Evolutionary conservation across 2,888 invertebrate species (phyloP), one percentile per base, ranked within the genome.

Genomic region (Archips crataeganus): DNA sequence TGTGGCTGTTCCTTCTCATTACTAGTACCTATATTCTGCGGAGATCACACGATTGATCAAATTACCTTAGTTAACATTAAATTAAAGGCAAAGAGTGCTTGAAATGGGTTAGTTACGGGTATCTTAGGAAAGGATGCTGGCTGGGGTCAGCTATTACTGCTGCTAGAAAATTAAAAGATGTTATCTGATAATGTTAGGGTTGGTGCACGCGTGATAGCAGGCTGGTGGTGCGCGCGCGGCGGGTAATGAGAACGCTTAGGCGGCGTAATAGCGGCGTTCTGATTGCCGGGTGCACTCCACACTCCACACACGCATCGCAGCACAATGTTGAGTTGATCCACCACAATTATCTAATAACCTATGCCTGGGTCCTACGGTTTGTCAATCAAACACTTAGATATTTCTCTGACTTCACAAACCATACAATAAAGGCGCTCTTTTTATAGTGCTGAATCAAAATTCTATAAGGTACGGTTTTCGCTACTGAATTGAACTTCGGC

Each of bases 221-320:
- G 79, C 79, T 79, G 75, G 75, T 76, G 75, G 77, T 74, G 80
- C 77, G 74, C 81, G 83, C 86, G 80, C 80, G 71, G 83, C 81
- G 80, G 84, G 80, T 89, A 92, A 90, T 90, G 86, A 88, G 88
- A 89, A 84, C 89, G 87, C 87, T 91, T 90, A 88, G 85, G 82
- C 80, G 75, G 81, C 81, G 83, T 89, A 90, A 91, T 90, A 79
- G 87, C 87, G 80, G 84, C 74, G 82, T 78, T 79, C 81, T 89
- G 90, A 90, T 90, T 90, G 84, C 85, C 80, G 85, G 84, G 81
- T 86, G 80, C 83, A 79, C 32, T 11, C 82, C 71, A 74, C 76
- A 70, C 71, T 81, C 86, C 82, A 79, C 83, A 82, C 87, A 83
- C 85, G 87, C 86, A 84, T 80, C 82, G 78, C 83, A 77, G 81